These are phyloP conservation scores for Oreochromis tanganicae DNA, from an alignment of 2,113 vertebrate genomes.

Conservation along the genomic window DNA sequence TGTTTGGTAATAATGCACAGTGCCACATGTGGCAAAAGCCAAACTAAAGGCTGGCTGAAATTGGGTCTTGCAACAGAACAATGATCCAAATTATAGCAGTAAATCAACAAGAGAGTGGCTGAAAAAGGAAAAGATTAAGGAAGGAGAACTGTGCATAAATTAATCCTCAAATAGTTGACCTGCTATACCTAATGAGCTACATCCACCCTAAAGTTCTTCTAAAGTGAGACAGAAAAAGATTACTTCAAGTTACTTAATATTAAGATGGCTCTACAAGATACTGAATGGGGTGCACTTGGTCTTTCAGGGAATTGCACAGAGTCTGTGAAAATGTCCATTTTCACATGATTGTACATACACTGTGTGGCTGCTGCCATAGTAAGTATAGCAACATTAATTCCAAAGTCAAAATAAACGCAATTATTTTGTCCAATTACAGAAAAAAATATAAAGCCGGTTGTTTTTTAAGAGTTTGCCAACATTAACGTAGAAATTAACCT, in stretches of 20 bases:
- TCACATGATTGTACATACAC: not conserved
- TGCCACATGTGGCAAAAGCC: not conserved
- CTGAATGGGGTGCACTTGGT: not conserved
- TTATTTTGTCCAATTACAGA: not conserved
- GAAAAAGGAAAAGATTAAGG: not conserved
- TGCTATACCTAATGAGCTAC: not conserved
- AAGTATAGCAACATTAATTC: not conserved
- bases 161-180: not conserved
- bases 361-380: not conserved
- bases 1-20: not conserved
- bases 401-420: not conserved
- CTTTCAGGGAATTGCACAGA: not conserved
- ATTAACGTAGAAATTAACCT: fast-evolving
- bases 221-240: not conserved
- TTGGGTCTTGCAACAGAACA: not conserved
- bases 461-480: not conserved
- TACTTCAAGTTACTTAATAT: not conserved
- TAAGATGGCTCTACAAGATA: not conserved
- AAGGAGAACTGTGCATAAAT: not conserved
- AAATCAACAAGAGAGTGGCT: not conserved
- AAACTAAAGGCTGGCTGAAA: not conserved
- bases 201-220: not conserved
- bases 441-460: not conserved
- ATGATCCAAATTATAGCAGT: not conserved
- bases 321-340: not conserved